Conservation (phyloP, 2,797 vertebrate species). For the Cuculus canorus region DNA sequence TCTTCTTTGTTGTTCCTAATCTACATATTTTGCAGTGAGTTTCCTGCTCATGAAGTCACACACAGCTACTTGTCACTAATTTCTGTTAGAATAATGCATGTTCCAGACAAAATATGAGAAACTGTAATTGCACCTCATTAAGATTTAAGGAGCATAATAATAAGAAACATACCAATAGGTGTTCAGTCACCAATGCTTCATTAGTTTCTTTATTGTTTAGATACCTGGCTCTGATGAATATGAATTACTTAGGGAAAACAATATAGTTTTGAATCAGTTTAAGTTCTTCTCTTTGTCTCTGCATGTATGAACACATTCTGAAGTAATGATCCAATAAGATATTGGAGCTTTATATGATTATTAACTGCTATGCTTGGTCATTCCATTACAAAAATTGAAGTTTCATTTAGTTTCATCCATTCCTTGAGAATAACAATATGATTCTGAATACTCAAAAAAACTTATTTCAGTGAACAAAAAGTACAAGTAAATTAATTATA, state of each 20-base stretch:
- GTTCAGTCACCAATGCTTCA: slow-evolving; percentile 69
- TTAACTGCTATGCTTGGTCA: neutral
- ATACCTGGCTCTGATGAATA: slow-evolving; percentile 69
- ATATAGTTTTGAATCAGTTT: slow-evolving; percentile 32
- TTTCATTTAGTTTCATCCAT: neutral
- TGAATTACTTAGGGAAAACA: slow-evolving; percentile 62
- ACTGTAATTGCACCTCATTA: slow-evolving; percentile 78
- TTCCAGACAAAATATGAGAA: slow-evolving; percentile 66
- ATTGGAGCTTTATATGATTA: neutral
- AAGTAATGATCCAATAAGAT: slow-evolving; percentile 32
- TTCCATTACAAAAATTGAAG: neutral
- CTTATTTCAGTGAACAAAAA: neutral
- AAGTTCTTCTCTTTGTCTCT: neutral
- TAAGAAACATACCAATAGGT: slow-evolving; percentile 71
- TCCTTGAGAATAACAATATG: neutral
- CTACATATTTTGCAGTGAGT: slow-evolving; percentile 80
- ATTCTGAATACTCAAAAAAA: neutral
- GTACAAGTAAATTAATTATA: neutral
- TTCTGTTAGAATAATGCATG: slow-evolving; percentile 69
- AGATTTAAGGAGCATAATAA: slow-evolving; percentile 77
- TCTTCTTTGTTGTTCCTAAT: slow-evolving; percentile 81
- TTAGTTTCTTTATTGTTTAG: slow-evolving; percentile 73
- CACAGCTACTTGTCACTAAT: slow-evolving; percentile 69
- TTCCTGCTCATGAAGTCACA: slow-evolving; percentile 71
- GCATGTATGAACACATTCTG: slow-evolving; percentile 15